Conservation (phyloP, 2,113 vertebrate species). For the Podilymbus podiceps region DNA sequence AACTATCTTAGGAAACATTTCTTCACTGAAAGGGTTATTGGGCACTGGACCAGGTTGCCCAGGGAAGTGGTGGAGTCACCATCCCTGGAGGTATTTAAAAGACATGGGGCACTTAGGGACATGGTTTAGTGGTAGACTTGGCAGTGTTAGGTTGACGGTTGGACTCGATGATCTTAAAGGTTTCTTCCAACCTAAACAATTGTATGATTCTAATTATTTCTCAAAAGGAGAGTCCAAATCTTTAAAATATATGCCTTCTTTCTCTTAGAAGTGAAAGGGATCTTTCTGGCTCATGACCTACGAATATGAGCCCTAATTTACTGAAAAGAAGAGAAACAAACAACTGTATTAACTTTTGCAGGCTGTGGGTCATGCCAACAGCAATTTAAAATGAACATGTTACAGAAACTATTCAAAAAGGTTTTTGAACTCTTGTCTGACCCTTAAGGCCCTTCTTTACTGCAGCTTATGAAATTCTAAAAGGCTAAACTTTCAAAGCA, state of each 20-base stretch:
- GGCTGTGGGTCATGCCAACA: neutral
- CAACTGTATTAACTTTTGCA: neutral
- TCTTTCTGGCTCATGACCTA: neutral
- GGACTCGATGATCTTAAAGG: too few species aligned
- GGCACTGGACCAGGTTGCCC: too few species aligned
- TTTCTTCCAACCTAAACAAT: too few species aligned
- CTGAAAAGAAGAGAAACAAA: neutral
- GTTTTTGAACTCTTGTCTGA: neutral
- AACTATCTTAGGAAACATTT: neutral
- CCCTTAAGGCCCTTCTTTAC: neutral
- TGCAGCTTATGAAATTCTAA: neutral
- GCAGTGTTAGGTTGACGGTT: too few species aligned
- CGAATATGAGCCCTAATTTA: neutral
- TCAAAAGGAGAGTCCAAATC: neutral
- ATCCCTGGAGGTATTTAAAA: too few species aligned
- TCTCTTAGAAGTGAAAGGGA: neutral
- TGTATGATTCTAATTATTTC: neutral
- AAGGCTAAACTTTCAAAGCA: slow-evolving; percentile 22
- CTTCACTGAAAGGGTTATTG: too few species aligned
- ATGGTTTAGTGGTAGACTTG: too few species aligned
- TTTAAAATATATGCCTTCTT: neutral
- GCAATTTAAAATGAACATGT: neutral
- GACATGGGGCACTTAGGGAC: too few species aligned
- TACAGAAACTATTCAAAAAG: neutral
- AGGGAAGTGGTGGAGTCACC: too few species aligned